Conservation (phyloP, 2,113 vertebrate genomes). For the Poeciliopsis occidentalis region DNA sequence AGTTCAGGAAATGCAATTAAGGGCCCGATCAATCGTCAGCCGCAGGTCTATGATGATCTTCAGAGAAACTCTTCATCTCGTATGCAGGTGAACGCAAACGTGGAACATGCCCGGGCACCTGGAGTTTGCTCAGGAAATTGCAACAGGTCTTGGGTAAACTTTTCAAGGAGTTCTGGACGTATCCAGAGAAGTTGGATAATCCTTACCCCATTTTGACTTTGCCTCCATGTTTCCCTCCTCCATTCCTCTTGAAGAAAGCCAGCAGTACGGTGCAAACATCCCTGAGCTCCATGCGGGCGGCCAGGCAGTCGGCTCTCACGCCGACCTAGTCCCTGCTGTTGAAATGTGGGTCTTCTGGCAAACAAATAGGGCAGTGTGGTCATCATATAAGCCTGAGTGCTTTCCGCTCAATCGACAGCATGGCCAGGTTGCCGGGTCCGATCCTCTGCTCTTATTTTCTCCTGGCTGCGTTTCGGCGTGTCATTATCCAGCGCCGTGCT, state of each 20-base stretch:
- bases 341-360: slow-evolving; percentile 58
- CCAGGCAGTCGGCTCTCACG: slow-evolving; percentile 2
- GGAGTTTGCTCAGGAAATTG: not conserved
- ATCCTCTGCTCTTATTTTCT: slow-evolving; percentile 45
- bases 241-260: slow-evolving; percentile 40
- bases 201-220: slow-evolving; percentile 63
- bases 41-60: slow-evolving; percentile 37
- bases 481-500: slow-evolving; percentile 56
- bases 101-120: not conserved
- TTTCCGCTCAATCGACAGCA: slow-evolving; percentile 41
- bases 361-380: slow-evolving; percentile 66
- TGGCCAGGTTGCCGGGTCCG: slow-evolving; percentile 31
- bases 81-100: not conserved
- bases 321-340: slow-evolving; percentile 39
- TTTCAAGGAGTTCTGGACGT: slow-evolving; percentile 27
- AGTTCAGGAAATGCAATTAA: slow-evolving; percentile 69
- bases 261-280: slow-evolving; percentile 48
- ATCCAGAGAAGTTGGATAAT: not conserved
- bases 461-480: slow-evolving; percentile 38
- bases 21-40: slow-evolving; percentile 66
- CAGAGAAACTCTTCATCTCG: not conserved
- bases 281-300: slow-evolving; percentile 55
- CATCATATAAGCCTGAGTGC: slow-evolving; percentile 68
- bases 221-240: slow-evolving; percentile 12
- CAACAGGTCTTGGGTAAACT: not conserved